Evolutionary conservation across 1,140 invertebrate species (phyloP), one percentile per base, ranked within the genome.

Genomic region (Drosophila malerkotliana): DNA sequence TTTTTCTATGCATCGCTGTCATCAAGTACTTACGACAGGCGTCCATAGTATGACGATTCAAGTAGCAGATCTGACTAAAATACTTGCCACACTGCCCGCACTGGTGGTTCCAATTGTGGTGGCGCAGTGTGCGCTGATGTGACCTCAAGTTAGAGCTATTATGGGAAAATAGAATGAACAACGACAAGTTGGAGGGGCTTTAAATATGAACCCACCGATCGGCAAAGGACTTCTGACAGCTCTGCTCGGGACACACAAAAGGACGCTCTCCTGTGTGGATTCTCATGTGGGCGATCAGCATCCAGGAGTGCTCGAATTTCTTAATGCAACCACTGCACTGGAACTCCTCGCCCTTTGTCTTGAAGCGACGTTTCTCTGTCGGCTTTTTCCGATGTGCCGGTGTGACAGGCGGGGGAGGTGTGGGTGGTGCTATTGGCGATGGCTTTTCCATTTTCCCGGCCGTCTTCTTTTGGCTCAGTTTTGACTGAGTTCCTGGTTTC

Each of bases 1-100:
- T 12, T 9, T 66, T 88, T 51, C 57, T 87, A 2, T 61, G 54
- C 5, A 63, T 67, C 0, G 37, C 37, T 3, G 57, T 47, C 48
- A 88, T 51, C 7, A 92, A 61, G 56, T 87, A 95, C 83, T 95
- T 95, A 18, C 93, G 92, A 78, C 96, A 97, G 3, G 96, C 95
- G 66, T 95, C 94, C 2, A 94, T 91, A 41, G 94, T 93, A 76
- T 97, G 96, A 6, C 96, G 93, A 78, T 96, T 95, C 10, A 96
- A 91, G 78, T 96, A 96, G 9, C 94, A 93, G 55, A 94, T 93
- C 91, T 96, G 95, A 18, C 95, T 96, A 90, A 96, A 97, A 10
- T 95, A 94, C 77, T 96, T 95, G 41, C 93, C 94, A 73, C 95
- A 95, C 52, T 93, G 93, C 1, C 92, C 80, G 76, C 95, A 95